Evolutionary conservation across 2,113 vertebrate genomes (phyloP), one percentile per base, ranked within the genome.

Genomic region (Ophthalmolycus amberensis): DNA sequence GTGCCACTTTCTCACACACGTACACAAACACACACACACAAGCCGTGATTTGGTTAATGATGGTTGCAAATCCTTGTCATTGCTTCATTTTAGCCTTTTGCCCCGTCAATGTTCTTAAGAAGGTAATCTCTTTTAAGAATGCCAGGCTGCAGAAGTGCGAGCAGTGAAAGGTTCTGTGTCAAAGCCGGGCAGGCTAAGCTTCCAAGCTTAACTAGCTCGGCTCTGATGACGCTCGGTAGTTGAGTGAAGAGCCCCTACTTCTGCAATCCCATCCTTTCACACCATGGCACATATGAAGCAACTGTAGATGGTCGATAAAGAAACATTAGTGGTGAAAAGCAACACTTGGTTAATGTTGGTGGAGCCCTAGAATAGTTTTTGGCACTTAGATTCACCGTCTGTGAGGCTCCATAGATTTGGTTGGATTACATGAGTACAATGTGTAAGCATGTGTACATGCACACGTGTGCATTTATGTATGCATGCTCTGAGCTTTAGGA

Each of bases 91-190:
- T 67, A 77, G 78, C 78, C 85, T 89, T 83, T 88, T 91, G 83
- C 77, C 78, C 78, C 83, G 77, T 83, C 59, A 56, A 29, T 87
- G 83, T 77, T 83, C 71, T 77, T 79, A 85, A 80, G 77, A 85
- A 80, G 72, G 27, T 90, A 89, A 92, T 90, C 87, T 85, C 76
- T 84, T 73, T 77, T 62, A 56, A 83, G 91, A 90, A 78, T 85
- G 75, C 78, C 71, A 70, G 80, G 50, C 68, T 64, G 82, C 79
- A 89, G 64, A 75, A 90, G 72, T 75, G 75, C 4, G 29, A 81
- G 68, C 78, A 83, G 70, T 50, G 67, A 91, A 87, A 79, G 71
- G 75, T 83, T 84, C 71, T 74, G 80, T 56, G 79, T 73, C 87
- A 78, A 83, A 83, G 74, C 81, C 8, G 27, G 64, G 70, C 69